Percentiles rank a stretch among this genome's conserved stretches.
phyloP scores from a whole-genome alignment of 2,888 invertebrate species.

The Epicampocera succincta region DNA sequence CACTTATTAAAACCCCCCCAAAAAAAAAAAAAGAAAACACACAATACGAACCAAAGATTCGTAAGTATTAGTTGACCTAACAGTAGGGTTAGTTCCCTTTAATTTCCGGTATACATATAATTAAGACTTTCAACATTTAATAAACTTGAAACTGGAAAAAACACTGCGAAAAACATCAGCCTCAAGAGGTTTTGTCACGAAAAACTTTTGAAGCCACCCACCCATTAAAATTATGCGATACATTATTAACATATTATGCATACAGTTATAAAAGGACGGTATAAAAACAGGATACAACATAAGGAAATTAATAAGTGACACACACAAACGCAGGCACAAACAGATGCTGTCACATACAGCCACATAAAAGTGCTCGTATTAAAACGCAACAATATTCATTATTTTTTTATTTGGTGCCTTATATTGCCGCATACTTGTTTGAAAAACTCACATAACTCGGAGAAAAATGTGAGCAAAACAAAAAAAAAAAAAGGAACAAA shows the following conservation, averaged over 20 bases:
- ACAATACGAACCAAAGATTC: no score
- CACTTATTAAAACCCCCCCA: no score
- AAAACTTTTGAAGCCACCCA: neutral
- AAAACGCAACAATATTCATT: slow-evolving; percentile 56
- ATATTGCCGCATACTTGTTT: slow-evolving; percentile 3
- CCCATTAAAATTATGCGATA: slow-evolving; percentile 10
- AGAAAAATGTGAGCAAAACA: slow-evolving; percentile 31
- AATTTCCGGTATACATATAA: no score
- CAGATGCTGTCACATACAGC: neutral
- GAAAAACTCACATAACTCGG: slow-evolving; percentile 42
- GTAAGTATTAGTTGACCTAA: no score
- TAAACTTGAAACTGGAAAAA: no score
- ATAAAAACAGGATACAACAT: slow-evolving; percentile 34
- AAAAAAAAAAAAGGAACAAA: no score
- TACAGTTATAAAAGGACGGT: slow-evolving; percentile 19
- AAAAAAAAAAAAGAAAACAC: no score
- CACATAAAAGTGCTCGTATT: neutral
- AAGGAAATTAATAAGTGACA: slow-evolving; percentile 59
- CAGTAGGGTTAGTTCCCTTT: no score
- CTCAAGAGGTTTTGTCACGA: no score
- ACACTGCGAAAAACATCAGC: no score
- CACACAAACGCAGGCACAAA: neutral
- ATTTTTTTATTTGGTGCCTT: slow-evolving; percentile 34
- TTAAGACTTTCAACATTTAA: no score
- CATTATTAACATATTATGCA: slow-evolving; percentile 20